Percentiles rank a stretch among this genome's conserved stretches.
Evolutionary conservation across 1,140 invertebrate species (phyloP).

Genomic region (Ceratitis capitata): DNA sequence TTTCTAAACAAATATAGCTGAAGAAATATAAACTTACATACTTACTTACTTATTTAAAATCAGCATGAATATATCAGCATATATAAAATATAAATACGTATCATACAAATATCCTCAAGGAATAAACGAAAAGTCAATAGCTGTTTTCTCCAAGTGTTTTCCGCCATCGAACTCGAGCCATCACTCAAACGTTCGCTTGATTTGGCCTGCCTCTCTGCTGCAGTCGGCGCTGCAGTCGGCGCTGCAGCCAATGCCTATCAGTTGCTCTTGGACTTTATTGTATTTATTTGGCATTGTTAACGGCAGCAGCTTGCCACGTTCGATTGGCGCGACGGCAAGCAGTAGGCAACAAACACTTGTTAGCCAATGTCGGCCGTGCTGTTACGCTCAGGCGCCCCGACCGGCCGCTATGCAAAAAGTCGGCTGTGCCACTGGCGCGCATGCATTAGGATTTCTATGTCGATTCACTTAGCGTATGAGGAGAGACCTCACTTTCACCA

Average conservation of each 20-base stretch:
- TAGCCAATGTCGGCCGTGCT: not conserved
- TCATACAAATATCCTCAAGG: not conserved
- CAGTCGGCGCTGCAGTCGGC: not conserved
- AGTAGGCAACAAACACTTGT: not conserved
- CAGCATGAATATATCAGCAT: not conserved
- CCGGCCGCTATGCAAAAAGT: not conserved
- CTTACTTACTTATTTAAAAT: not conserved
- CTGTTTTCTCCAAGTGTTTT: constrained; percentile 34
- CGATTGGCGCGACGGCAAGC: too few relatives aligned
- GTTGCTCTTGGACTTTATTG: too few relatives aligned
- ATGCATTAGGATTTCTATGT: not conserved
- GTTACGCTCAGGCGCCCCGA: not conserved
- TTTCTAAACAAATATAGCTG: not conserved
- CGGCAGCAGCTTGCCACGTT: not conserved
- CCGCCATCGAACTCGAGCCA: not conserved
- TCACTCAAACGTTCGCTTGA: not conserved
- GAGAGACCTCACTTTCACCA: constrained; percentile 35
- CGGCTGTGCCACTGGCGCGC: not conserved
- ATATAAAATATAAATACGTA: not conserved
- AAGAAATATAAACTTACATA: not conserved
- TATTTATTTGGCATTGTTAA: not conserved
- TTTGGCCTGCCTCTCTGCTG: not conserved
- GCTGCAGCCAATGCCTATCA: not conserved
- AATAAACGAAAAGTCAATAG: not conserved
- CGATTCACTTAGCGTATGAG: constrained; percentile 1